Evolutionary conservation across 2,888 invertebrate species (phyloP).

Genomic region (Sinhomidia bicolor): DNA sequence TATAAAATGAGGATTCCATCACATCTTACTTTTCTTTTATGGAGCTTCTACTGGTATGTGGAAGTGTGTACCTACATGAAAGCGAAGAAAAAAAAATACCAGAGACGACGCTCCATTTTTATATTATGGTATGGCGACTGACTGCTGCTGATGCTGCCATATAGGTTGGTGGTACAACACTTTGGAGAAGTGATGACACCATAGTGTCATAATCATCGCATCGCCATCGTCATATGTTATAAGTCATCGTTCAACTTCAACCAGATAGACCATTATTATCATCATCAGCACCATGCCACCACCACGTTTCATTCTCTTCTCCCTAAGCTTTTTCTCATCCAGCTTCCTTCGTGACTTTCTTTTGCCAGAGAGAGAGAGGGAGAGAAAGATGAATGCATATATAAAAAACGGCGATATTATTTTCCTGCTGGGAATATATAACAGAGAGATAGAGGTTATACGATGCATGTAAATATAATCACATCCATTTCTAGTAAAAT

Average conservation of each 20-base stretch:
- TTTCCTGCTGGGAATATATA: conserved; percentile 48
- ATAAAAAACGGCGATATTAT: conserved; percentile 19
- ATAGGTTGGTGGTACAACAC: conserved; percentile 36
- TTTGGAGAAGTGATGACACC: conserved; percentile 66
- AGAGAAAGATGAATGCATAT: conserved; percentile 22
- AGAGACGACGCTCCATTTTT: neutral
- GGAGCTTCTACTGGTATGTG: neutral
- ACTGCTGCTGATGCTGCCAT: no score
- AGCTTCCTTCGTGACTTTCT: conserved; percentile 55
- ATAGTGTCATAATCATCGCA: conserved; percentile 66
- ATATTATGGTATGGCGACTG: conserved; percentile 46
- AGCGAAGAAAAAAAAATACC: neutral
- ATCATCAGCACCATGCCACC: neutral
- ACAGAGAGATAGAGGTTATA: neutral
- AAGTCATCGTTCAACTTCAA: conserved; percentile 61
- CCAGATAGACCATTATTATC: conserved; percentile 47
- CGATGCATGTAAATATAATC: conserved; percentile 53
- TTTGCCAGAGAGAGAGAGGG: neutral
- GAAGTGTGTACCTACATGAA: no score
- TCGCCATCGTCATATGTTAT: conserved; percentile 64
- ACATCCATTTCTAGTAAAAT: conserved; percentile 45
- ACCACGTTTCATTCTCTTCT: neutral
- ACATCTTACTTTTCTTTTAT: conserved; percentile 25
- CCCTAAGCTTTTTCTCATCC: conserved; percentile 31
- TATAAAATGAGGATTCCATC: no score